phyloP scores from a whole-genome alignment of 1,140 invertebrate genomes.

The Eurytemora carolleeae region DNA sequence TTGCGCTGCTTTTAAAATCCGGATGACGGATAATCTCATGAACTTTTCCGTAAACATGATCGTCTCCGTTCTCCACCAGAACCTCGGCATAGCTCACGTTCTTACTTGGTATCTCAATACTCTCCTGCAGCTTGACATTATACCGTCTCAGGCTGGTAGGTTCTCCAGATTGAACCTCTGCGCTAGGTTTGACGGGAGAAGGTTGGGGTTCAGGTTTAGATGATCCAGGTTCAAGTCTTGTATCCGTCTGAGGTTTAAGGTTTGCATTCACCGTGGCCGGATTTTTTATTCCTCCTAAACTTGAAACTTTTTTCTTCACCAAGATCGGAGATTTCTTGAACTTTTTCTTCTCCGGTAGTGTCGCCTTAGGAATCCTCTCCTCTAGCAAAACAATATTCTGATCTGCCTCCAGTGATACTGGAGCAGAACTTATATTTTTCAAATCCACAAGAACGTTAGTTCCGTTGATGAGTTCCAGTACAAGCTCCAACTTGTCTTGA shows the following conservation, averaged over 20 bases:
- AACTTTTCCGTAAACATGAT: not conserved
- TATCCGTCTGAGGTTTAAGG: too few species aligned
- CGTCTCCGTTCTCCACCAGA: not conserved
- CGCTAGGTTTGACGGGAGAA: too few species aligned
- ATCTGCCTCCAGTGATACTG: not conserved
- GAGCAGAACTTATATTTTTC: not conserved
- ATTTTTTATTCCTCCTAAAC: not conserved
- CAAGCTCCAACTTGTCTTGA: not conserved
- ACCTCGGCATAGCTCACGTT: not conserved
- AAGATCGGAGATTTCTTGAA: too few species aligned
- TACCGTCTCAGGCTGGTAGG: too few species aligned
- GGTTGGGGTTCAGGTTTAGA: too few species aligned
- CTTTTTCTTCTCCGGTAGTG: too few species aligned
- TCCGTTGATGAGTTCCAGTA: not conserved
- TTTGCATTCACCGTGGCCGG: too few species aligned
- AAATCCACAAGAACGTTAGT: not conserved
- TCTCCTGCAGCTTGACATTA: not conserved
- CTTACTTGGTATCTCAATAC: not conserved
- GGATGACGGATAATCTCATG: not conserved
- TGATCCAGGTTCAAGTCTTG: too few species aligned
- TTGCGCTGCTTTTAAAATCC: not conserved
- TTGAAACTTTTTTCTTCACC: too few species aligned
- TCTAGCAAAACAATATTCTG: not conserved
- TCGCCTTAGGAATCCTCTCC: not conserved
- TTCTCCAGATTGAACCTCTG: too few species aligned